These are phyloP conservation scores for Nicator chloris DNA, from an alignment of 2,113 vertebrate genomes.

Conservation along the genomic window DNA sequence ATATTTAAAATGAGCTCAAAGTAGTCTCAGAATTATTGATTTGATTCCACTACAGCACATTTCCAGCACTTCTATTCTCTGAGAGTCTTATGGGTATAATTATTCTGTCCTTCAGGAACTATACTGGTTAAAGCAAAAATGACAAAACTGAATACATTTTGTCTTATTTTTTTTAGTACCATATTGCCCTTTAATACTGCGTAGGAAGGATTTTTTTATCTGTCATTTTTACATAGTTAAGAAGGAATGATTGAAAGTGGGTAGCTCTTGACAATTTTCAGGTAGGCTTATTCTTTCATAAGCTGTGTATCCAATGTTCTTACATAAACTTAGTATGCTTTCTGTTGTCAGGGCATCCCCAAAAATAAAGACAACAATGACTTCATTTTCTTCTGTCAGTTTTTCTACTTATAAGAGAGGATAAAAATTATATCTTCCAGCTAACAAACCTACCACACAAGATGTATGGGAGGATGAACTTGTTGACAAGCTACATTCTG, in stretches of 20 bases:
- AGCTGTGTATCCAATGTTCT: not conserved
- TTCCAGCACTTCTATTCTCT: constrained; percentile 9
- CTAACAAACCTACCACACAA: not conserved
- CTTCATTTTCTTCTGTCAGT: constrained; percentile 28
- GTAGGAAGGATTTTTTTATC: constrained; percentile 7
- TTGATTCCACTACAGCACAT: constrained; percentile 18
- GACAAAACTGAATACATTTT: not conserved
- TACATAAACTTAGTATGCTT: constrained; percentile 16
- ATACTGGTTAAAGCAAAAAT: not conserved
- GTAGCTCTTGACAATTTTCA: constrained; percentile 47
- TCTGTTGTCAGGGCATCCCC: constrained; percentile 17
- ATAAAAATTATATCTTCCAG: not conserved
- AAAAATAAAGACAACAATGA: constrained; percentile 27
- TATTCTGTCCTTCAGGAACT: constrained; percentile 55
- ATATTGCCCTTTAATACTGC: not conserved
- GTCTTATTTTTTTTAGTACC: not conserved
- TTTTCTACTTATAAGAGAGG: not conserved
- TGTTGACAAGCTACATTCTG: constrained; percentile 22
- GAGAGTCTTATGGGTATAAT: constrained; percentile 37
- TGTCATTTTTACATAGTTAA: constrained; percentile 26
- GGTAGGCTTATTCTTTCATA: constrained; percentile 18
- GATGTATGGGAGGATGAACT: constrained; percentile 28
- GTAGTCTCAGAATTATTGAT: constrained; percentile 50
- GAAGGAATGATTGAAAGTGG: constrained; percentile 49
- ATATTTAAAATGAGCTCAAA: constrained; percentile 37